Conservation (phyloP, 2,113 vertebrate species). For the Tupaia tana region DNA sequence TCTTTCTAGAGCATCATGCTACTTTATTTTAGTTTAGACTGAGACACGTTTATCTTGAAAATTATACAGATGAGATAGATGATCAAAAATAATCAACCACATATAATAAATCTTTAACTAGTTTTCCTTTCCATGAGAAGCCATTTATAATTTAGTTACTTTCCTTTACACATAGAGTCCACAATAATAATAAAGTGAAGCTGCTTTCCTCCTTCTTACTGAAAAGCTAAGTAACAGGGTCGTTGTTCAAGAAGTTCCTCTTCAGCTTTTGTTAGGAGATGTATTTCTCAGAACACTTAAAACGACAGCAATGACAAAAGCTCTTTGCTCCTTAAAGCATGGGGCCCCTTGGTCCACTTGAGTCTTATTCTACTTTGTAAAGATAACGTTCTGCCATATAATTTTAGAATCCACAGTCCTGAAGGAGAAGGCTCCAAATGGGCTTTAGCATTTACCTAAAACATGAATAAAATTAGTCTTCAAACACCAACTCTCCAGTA, state of each 20-base stretch:
- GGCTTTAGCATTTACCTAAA: background rate
- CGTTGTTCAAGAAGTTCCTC: background rate
- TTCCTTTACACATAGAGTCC: background rate
- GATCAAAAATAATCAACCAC: background rate
- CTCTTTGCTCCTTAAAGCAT: background rate
- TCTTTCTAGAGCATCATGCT: background rate
- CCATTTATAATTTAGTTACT: background rate
- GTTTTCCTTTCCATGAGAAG: conserved; percentile 15
- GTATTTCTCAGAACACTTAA: background rate
- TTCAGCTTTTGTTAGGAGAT: background rate
- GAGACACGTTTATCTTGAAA: background rate
- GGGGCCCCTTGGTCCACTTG: background rate
- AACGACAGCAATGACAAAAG: background rate
- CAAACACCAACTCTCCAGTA: background rate
- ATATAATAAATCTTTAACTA: background rate
- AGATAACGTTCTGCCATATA: background rate
- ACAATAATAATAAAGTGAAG: background rate
- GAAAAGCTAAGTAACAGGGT: background rate
- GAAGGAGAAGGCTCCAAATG: background rate
- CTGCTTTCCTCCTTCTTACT: background rate
- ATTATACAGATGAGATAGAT: background rate
- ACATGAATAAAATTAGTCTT: background rate
- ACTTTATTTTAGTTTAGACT: background rate
- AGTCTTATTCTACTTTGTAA: background rate
- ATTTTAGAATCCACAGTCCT: background rate